phyloP scores from a whole-genome alignment of 2,888 invertebrate genomes.

The Danaus chrysippus region DNA sequence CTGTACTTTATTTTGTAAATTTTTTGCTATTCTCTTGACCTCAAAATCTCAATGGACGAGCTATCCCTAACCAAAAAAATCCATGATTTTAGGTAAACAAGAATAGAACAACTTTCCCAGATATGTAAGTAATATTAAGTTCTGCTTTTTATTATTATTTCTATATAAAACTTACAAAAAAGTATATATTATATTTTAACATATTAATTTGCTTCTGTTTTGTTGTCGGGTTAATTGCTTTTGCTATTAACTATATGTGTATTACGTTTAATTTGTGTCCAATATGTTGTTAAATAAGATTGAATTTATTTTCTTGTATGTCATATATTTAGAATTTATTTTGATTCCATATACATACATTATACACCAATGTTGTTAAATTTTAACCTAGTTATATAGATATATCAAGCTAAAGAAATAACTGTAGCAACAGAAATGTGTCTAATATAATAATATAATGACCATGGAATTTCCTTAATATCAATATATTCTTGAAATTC shows the following conservation, averaged over 20 bases:
- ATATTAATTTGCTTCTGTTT: not conserved
- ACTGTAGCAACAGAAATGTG: no score
- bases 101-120: slow-evolving; percentile 53
- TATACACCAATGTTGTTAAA: no score
- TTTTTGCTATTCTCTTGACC: not conserved
- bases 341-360: no score
- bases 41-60: not conserved
- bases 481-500: no score
- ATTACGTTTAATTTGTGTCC: not conserved
- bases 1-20: not conserved
- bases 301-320: no score
- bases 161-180: not conserved
- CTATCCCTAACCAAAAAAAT: slow-evolving; percentile 11
- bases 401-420: no score
- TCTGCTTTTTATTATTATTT: slow-evolving; percentile 23
- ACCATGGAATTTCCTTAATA: no score
- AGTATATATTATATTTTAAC: not conserved
- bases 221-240: not conserved
- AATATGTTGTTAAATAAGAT: not conserved
- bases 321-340: no score
- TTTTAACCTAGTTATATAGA: no score
- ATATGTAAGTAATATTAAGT: slow-evolving; percentile 45
- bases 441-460: no score
- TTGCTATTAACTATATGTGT: not conserved
- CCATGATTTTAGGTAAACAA: slow-evolving; percentile 64